phyloP scores from a whole-genome alignment of 2,113 vertebrate species.

The Steatornis caripensis region DNA sequence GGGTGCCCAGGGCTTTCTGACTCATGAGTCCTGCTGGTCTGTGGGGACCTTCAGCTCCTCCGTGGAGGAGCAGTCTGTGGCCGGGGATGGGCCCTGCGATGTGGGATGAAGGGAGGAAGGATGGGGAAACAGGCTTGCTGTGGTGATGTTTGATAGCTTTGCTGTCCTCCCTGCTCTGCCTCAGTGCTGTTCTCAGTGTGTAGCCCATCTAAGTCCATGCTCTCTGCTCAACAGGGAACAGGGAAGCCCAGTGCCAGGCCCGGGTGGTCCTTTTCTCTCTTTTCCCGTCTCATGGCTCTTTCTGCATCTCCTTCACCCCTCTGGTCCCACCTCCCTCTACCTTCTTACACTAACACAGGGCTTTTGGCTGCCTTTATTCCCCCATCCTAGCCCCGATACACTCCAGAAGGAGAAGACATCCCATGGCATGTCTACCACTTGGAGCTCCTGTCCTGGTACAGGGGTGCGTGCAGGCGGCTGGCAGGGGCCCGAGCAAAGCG shows the following conservation, averaged over 20 bases:
- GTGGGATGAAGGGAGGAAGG: background rate
- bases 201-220: background rate
- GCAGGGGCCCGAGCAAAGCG: background rate
- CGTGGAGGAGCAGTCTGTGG: background rate
- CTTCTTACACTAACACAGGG: background rate
- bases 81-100: background rate
- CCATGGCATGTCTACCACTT: background rate
- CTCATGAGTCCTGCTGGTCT: background rate
- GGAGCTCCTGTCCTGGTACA: background rate
- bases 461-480: background rate
- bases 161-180: background rate
- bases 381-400: background rate
- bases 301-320: background rate
- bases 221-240: background rate
- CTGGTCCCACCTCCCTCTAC: background rate
- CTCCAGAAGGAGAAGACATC: background rate
- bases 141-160: background rate
- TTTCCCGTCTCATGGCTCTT: accelerated
- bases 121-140: background rate
- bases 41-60: background rate
- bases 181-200: background rate
- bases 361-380: background rate
- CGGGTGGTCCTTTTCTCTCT: background rate
- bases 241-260: background rate
- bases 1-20: background rate